Evolutionary conservation across 2,888 invertebrate genomes (phyloP).

Genomic region (Sinhomidia bicolor): DNA sequence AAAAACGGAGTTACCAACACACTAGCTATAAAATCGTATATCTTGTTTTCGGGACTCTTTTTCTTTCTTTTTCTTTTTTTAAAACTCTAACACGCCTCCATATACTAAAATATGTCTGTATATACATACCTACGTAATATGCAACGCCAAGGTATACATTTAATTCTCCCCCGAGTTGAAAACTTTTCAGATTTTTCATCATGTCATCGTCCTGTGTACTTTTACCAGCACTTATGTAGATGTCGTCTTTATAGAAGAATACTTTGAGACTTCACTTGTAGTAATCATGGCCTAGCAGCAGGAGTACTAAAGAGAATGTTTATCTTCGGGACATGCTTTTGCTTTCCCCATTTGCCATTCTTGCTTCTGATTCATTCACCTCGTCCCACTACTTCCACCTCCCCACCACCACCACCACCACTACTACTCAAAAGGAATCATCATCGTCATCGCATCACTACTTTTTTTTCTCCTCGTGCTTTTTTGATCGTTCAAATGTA

Average conservation of each 20-base stretch:
- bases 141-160: not conserved
- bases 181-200: constrained; percentile 55
- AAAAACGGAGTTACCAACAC: not conserved
- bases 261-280: not conserved
- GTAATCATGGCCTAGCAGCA: not conserved
- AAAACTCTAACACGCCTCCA: not conserved
- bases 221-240: constrained; percentile 18
- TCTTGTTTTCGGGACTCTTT: no score
- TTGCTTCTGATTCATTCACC: constrained; percentile 27
- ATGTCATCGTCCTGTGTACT: constrained; percentile 39
- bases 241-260: not conserved
- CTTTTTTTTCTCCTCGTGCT: not conserved
- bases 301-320: not conserved
- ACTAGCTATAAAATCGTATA: not conserved
- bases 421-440: constrained; percentile 1
- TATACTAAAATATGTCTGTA: not conserved
- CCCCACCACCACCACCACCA: no score
- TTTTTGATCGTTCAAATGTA: not conserved
- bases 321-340: not conserved
- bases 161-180: not conserved
- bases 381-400: no score
- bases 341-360: constrained; percentile 29
- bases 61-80: no score
- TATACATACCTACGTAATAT: not conserved
- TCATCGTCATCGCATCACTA: not conserved